These are phyloP conservation scores for Pseudachorutes palmiensis DNA, from an alignment of 1,140 invertebrate species.

Conservation along the genomic window DNA sequence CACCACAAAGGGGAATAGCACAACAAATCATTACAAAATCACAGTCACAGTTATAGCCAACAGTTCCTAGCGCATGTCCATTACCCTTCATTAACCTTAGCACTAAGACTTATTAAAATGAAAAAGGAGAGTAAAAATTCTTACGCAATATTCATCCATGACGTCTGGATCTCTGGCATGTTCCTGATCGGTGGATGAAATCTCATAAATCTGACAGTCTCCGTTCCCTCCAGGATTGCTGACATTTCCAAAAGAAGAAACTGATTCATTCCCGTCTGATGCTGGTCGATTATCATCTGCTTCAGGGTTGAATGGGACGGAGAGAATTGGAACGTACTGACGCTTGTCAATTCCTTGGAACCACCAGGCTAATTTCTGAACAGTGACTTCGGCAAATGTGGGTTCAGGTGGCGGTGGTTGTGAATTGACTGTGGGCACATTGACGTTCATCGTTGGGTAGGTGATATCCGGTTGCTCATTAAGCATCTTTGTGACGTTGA, in stretches of 20 bases:
- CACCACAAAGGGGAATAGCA: neutral
- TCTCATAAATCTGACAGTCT: slow-evolving; percentile 28
- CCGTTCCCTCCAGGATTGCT: slow-evolving; percentile 20
- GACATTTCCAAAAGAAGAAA: slow-evolving; percentile 27
- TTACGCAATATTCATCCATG: slow-evolving; percentile 32
- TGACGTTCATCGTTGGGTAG: neutral
- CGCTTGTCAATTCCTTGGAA: slow-evolving; percentile 9
- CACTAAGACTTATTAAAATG: neutral
- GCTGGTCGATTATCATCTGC: neutral
- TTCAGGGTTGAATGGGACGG: slow-evolving; percentile 15
- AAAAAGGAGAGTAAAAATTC: slow-evolving; percentile 7
- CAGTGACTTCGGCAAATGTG: neutral
- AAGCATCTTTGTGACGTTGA: neutral
- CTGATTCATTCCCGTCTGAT: slow-evolving; percentile 12
- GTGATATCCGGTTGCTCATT: neutral
- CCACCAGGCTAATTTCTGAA: slow-evolving; percentile 27
- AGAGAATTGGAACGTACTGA: neutral
- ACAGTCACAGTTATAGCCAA: neutral
- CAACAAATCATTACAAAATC: neutral
- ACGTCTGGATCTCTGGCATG: slow-evolving; percentile 15
- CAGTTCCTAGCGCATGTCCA: neutral
- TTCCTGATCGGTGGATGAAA: slow-evolving; percentile 16
- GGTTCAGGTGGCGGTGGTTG: neutral
- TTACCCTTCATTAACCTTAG: neutral
- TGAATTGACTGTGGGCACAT: neutral